Evolutionary conservation across 2,113 vertebrate genomes (phyloP).

Genomic region (Nanorana parkeri): DNA sequence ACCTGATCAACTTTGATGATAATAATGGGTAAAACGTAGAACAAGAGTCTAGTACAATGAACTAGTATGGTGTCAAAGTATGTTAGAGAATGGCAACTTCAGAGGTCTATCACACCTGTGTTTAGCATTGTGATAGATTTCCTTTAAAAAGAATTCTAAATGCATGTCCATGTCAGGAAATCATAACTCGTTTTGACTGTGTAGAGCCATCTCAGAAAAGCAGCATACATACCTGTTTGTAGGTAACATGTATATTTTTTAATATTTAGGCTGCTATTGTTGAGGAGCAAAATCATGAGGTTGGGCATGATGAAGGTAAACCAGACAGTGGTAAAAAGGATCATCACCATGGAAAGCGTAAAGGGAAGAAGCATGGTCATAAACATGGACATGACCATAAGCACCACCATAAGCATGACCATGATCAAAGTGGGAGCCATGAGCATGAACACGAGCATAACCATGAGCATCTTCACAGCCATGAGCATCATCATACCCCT

Average conservation of each 20-base stretch:
- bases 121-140: too few species aligned
- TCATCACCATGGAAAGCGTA: conserved; percentile 21
- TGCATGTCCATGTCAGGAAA: too few species aligned
- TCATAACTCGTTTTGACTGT: too few species aligned
- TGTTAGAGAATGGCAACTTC: too few species aligned
- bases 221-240: background rate
- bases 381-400: conserved; percentile 7
- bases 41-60: too few species aligned
- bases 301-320: conserved; percentile 3
- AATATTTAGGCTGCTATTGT: conserved; percentile 23
- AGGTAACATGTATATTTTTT: background rate
- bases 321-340: conserved; percentile 9
- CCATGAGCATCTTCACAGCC: background rate
- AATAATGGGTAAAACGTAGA: too few species aligned
- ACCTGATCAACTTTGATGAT: too few species aligned
- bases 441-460: conserved; percentile 36
- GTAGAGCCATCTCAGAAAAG: background rate
- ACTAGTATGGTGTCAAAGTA: too few species aligned
- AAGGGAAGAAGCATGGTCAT: conserved; percentile 23
- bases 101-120: too few species aligned
- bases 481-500: conserved; percentile 21
- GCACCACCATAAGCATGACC: conserved; percentile 28
- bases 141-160: too few species aligned
- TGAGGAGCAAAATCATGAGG: conserved; percentile 12
- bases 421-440: conserved; percentile 20